phyloP scores from a whole-genome alignment of 2,113 vertebrate species.

The Rhinolophus sinicus region DNA sequence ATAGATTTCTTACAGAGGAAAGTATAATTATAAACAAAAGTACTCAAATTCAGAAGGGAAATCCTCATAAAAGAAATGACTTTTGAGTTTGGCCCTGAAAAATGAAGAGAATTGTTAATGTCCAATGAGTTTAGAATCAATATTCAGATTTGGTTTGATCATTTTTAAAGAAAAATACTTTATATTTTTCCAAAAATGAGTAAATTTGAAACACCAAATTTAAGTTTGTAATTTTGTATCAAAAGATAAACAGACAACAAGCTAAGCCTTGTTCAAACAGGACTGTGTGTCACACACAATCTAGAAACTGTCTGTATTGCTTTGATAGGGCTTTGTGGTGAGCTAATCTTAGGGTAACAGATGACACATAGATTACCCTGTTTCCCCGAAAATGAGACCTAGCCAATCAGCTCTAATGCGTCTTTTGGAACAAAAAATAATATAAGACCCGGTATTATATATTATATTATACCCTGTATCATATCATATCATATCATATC shows the following conservation, averaged over 20 bases:
- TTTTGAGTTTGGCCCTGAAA: background rate
- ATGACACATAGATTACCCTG: background rate
- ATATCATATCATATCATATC: too few relatives aligned
- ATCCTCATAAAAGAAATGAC: background rate
- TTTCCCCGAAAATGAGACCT: too few relatives aligned
- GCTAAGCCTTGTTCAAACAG: background rate
- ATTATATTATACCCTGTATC: too few relatives aligned
- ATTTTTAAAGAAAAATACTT: background rate
- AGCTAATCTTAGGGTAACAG: background rate
- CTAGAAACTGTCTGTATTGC: background rate
- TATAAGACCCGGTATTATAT: too few relatives aligned
- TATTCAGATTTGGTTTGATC: background rate
- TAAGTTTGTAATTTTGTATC: background rate
- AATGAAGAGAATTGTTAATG: background rate
- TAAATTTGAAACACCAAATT: background rate
- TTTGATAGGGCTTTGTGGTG: slow-evolving; percentile 18
- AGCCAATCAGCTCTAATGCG: too few relatives aligned
- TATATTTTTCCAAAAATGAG: background rate
- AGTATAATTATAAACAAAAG: background rate
- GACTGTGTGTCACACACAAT: background rate
- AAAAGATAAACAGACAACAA: background rate
- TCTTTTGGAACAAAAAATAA: too few relatives aligned
- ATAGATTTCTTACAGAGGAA: background rate
- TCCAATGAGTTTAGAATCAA: background rate
- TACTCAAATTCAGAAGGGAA: background rate